Base-by-base conservation (phyloP, 2,113 vertebrate genomes). In the Romanogobio albipinnatus region DNA sequence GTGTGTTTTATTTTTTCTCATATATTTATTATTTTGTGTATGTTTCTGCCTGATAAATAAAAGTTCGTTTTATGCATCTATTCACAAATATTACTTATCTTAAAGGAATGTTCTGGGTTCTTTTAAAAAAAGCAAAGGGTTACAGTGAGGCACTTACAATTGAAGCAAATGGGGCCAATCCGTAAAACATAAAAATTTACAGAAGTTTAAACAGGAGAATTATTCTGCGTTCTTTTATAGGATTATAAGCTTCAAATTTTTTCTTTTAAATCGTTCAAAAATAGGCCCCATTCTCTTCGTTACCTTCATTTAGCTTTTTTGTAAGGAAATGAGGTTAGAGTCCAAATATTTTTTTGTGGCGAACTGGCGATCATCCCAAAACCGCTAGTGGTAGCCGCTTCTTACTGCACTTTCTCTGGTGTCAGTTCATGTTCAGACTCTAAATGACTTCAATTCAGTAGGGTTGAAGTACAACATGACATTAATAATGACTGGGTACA, bases 401-500 rank as follows among this genome's bases (percentile, higher is more conserved):
- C 68, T 84, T 74, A 64, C 4, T 64, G 59, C 84, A 47, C 17
- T 24, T 73, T 78, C 33, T 26, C 2, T 70, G n/a, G 9, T 70
- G 58, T 39, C 14, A 51, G 58, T 39, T 58, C 47, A 47, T 15
- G n/a, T 19, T 33, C 75, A 58, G 58, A 22, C 77, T 81, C n/a
- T 77, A 76, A 49, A 82, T 83, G 47, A 49, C 47, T 79, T 78
- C n/a, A 47, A 71, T 74, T 83, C 56, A 84, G 15, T 66, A 71
- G 61, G 79, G 36, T 62, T 83, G 75, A 58, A 81, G 83, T 85
- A 33, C 33, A 85, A 84, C 89, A 87, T 81, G 85, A 75, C 76
- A 81, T 86, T 89, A 81, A 87, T 86, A 78, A 81, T 64, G 81
- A 84, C 29, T 49, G 71, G 56, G 78, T 29, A 61, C 53, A 13